These are phyloP conservation scores for Prionailurus bengalensis DNA, from an alignment of 2,113 vertebrate genomes.

Conservation along the genomic window DNA sequence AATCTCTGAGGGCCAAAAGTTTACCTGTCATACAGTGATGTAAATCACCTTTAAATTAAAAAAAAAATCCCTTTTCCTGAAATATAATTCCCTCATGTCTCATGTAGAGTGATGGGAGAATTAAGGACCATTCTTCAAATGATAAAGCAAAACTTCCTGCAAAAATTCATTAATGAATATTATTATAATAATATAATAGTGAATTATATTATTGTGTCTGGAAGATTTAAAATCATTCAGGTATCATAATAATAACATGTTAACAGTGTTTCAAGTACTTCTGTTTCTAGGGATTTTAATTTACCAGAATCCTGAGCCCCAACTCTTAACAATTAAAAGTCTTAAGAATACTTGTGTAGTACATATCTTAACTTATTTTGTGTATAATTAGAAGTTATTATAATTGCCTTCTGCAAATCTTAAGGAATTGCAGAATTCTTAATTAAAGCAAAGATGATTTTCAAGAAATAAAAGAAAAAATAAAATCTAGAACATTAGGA, in stretches of 20 bases:
- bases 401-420: not conserved
- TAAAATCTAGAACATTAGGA: not conserved
- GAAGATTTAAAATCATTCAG: not conserved
- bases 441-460: not conserved
- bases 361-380: not conserved
- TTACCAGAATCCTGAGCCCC: not conserved
- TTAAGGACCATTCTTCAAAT: slow-evolving; percentile 13
- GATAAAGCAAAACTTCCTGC: not conserved
- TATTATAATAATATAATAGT: too few species aligned
- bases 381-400: not conserved
- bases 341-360: not conserved
- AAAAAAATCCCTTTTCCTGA: not conserved
- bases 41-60: not conserved
- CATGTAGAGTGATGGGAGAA: not conserved
- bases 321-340: not conserved
- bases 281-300: not conserved
- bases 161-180: not conserved
- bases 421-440: not conserved
- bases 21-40: not conserved
- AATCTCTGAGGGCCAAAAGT: not conserved
- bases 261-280: not conserved
- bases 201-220: not conserved
- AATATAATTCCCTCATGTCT: not conserved
- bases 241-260: not conserved
- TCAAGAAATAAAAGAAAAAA: not conserved